A percentile compares a stretch with the other conserved stretches of the same genome.
phyloP scores from a whole-genome alignment of 2,797 vertebrate genomes.

The Florisuga fusca region DNA sequence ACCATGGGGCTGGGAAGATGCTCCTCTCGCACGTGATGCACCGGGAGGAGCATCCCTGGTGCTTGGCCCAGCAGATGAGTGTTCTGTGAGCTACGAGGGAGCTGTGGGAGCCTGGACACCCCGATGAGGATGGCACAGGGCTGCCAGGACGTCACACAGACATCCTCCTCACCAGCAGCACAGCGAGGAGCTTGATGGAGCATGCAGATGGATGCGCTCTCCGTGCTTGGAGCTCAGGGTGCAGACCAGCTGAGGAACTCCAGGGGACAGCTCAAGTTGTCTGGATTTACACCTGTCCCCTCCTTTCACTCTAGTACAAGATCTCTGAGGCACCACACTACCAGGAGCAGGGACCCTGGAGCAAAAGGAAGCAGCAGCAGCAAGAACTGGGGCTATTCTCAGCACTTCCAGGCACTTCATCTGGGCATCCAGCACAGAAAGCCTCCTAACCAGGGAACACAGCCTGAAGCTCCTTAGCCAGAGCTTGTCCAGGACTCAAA shows the following conservation, averaged over 20 bases:
- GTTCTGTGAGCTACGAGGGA: not conserved
- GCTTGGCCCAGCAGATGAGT: not conserved
- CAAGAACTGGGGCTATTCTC: not conserved
- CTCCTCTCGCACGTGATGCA: not conserved
- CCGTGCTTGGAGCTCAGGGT: not conserved
- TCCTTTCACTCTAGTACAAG: not conserved
- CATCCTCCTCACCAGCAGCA: not conserved
- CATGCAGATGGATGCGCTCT: fast-evolving
- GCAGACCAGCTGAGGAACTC: not conserved
- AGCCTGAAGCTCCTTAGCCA: not conserved
- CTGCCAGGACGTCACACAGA: not conserved
- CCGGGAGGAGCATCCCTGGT: not conserved
- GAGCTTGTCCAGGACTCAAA: not conserved
- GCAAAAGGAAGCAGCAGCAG: not conserved
- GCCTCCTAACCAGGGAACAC: not conserved
- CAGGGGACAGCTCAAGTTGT: not conserved
- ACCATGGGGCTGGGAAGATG: not conserved
- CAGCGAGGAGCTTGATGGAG: fast-evolving
- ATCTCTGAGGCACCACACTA: fast-evolving
- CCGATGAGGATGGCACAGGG: not conserved
- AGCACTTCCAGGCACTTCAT: not conserved
- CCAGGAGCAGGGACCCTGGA: not conserved
- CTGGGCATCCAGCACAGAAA: not conserved
- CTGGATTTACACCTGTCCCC: not conserved
- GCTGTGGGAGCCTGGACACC: not conserved